Conservation (phyloP, 2,113 vertebrate genomes). For the Microcebus griseorufus region DNA sequence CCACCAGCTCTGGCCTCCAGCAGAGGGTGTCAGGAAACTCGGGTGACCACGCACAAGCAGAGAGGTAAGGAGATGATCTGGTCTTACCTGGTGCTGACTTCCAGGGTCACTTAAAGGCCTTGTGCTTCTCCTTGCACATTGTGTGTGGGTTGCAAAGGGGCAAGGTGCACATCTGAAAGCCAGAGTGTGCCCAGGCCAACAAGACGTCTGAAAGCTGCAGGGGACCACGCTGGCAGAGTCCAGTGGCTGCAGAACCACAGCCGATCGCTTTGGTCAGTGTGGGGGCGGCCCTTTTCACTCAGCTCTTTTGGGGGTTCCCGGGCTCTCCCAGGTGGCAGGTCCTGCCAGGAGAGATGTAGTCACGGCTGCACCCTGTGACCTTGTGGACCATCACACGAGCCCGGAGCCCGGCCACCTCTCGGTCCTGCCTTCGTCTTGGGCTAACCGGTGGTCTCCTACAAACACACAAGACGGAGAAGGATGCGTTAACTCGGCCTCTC, state of each 20-base stretch:
- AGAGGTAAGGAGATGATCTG: constrained; percentile 31
- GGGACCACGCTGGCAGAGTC: not conserved
- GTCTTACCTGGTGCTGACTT: constrained; percentile 82
- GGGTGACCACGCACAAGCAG: not conserved
- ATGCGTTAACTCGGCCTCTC: constrained; percentile 69
- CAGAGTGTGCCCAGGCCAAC: not conserved
- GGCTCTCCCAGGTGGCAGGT: constrained; percentile 54
- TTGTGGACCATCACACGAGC: not conserved
- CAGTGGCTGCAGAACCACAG: not conserved
- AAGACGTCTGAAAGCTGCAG: not conserved
- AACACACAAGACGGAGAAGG: constrained; percentile 75
- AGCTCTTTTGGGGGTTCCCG: constrained; percentile 56
- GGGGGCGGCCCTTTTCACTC: not conserved
- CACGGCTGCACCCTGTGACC: constrained; percentile 65
- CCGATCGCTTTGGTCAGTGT: constrained; percentile 12
- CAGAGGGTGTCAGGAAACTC: not conserved
- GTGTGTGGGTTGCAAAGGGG: constrained; percentile 39
- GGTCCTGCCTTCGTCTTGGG: constrained; percentile 65
- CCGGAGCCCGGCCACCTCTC: constrained; percentile 54
- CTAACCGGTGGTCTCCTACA: constrained; percentile 73
- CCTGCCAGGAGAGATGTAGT: constrained; percentile 47
- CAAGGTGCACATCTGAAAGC: not conserved
- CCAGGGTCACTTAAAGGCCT: constrained; percentile 14
- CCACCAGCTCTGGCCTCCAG: not conserved
- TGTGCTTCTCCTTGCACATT: not conserved